Evolutionary conservation across 2,113 vertebrate genomes (phyloP), one percentile per base, ranked within the genome.

Genomic region (Cryptoleucopteryx plumbea): DNA sequence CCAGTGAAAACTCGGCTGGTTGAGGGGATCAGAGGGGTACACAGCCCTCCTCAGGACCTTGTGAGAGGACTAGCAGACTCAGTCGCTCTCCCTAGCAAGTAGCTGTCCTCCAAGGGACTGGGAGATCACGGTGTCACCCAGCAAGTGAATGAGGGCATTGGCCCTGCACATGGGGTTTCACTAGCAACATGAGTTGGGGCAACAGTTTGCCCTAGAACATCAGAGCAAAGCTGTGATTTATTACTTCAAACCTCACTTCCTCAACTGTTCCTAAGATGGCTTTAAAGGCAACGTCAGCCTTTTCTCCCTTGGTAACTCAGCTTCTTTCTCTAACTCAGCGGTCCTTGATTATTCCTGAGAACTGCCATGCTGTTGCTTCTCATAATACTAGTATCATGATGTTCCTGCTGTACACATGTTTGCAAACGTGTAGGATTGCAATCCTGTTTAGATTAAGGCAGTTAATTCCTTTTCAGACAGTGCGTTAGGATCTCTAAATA

Each of bases 51-150:
- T 16, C 59, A 21, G 78, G 25, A 66, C 26, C 73, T n/a, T 1
- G 0, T 2, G 42, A 7, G 62, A 59, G 84, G 26, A n/a, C 3
- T 0, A 9, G 72, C 36, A n/a, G 42, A 2, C 25, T 59, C 0
- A 0, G 20, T 34, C 11, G 1, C 42, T n/a, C 25, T 74, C 14
- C 32, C 36, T 11, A 36, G 40, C 0, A 2, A 59, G 43, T 0
- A 13, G 17, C 0, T 43, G 40, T 61, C 53, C 65, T 56, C 42
- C 27, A 2, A 16, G 50, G 31, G 29, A 7, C 70, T n/a, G 45
- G 45, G 45, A 79, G 9, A 18, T 12, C 9, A 21, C 1, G 0
- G 50, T n/a, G 43, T 31, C 82, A 19, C 29, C n/a, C 42, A 62
- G 31, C 29, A 47, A 19, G 65, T 5, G 32, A 32, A 19, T 18